Percentiles rank a stretch among this genome's conserved stretches.
phyloP scores from a whole-genome alignment of 2,113 vertebrate species.

The Ancistrus triradiatus region DNA sequence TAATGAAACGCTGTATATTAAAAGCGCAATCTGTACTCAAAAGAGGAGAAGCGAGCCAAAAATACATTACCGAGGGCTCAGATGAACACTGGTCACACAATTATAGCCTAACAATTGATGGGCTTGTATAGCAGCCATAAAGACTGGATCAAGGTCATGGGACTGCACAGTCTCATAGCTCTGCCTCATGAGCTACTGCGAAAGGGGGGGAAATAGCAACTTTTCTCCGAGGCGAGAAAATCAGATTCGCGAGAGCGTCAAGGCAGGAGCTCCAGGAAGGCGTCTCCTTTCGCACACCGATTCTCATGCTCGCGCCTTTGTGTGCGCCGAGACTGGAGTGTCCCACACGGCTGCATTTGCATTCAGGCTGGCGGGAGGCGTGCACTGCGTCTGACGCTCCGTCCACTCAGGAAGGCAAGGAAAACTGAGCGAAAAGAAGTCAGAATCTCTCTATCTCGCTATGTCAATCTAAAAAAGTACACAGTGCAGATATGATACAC shows the following conservation, averaged over 20 bases:
- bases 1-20: neutral
- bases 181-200: conserved; percentile 3
- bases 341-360: conserved; percentile 22
- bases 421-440: neutral
- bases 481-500: neutral
- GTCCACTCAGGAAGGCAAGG: conserved; percentile 14
- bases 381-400: conserved; percentile 21
- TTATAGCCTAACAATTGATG: neutral
- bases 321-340: conserved; percentile 1
- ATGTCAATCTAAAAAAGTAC: neutral
- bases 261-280: conserved; percentile 6
- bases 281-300: neutral
- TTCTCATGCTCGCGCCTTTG: conserved; percentile 9
- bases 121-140: conserved; percentile 4
- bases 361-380: conserved; percentile 28
- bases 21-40: neutral
- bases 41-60: neutral
- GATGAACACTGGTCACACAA: neutral
- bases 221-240: conserved; percentile 30
- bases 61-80: too few relatives aligned
- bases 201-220: conserved; percentile 26
- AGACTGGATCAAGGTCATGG: conserved; percentile 31
- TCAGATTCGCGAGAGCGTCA: conserved; percentile 7
- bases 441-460: too few relatives aligned
- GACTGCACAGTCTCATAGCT: conserved; percentile 9